Evolutionary conservation across 2,888 invertebrate species (phyloP), one percentile per base, ranked within the genome.

Genomic region (Sarcophaga carnaria): DNA sequence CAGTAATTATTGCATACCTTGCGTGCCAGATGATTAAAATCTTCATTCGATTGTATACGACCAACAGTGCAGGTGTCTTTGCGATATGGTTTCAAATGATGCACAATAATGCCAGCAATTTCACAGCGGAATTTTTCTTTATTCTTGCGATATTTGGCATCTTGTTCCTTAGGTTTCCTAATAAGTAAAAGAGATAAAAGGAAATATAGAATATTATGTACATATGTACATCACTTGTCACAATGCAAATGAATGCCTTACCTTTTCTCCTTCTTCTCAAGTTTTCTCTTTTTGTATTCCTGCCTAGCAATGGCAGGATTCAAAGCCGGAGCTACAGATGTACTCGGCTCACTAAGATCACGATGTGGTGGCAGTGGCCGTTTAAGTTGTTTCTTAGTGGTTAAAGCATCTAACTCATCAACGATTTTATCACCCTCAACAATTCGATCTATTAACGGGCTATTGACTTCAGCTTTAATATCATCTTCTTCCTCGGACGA

Each of bases 1-100:
- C 12, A 25, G 20, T 49, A 59, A 14, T 25, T 59, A 74, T 4
- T 59, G 60, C 2, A 60, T 93, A 97, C 97, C 95, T 98, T 99
- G 94, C 98, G 95, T 4, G 98, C 98, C 80, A 99, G 95, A 94
- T 98, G 98, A 93, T 98, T 98, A 93, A 99, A 97, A 93, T 99
- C 99, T 67, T 98, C 97, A 0, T 97, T 98, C 91, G 95, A 96
- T 3, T 96, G 96, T 90, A 99, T 99, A 89, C 97, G 94, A 0
- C 97, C 99, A 87, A 96, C 94, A 89, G 96, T 96, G 91, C 98
- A 99, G 88, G 96, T 97, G 0, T 96, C 95, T 91, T 97, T 97
- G 78, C 98, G 94, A 94, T 97, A 99, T 0, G 97, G 97, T 97
- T 94, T 98, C 83, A 99, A 95, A 91, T 97, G 97, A 83, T 96